Evolutionary conservation across 2,888 invertebrate species (phyloP).

Genomic region (Ceraclea dissimilis): DNA sequence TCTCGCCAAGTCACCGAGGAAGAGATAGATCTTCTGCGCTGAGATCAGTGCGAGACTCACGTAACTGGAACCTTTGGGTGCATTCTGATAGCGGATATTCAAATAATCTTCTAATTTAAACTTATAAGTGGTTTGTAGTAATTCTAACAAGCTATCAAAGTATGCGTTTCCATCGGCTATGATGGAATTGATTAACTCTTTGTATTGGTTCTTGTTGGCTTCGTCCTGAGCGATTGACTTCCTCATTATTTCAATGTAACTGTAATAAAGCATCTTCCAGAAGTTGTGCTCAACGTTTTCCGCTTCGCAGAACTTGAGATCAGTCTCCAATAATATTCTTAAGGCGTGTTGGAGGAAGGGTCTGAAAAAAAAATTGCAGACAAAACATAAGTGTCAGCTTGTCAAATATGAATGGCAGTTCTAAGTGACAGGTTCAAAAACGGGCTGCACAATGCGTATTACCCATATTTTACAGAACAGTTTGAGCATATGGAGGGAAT

Average conservation of each 20-base stretch:
- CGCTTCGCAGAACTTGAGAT: conserved; percentile 79
- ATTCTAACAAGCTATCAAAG: conserved; percentile 66
- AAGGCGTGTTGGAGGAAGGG: conserved; percentile 61
- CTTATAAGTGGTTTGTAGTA: conserved; percentile 67
- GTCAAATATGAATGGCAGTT: too few species aligned
- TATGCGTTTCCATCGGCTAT: conserved; percentile 75
- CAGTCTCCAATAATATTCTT: conserved; percentile 60
- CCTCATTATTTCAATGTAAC: conserved; percentile 75
- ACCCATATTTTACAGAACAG: too few species aligned
- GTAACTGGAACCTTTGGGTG: conserved; percentile 57
- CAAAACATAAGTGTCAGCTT: too few species aligned
- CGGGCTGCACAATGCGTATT: too few species aligned
- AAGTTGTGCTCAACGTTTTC: conserved; percentile 84
- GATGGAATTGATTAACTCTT: conserved; percentile 56
- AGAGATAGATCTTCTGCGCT: conserved; percentile 81
- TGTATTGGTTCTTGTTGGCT: conserved; percentile 56
- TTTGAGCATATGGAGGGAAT: too few species aligned
- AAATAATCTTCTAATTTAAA: conserved; percentile 61
- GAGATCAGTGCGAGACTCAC: conserved; percentile 73
- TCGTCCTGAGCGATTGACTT: conserved; percentile 57
- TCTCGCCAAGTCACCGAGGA: conserved; percentile 85
- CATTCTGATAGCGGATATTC: conserved; percentile 49
- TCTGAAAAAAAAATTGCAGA: conserved; percentile 34
- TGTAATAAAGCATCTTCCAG: conserved; percentile 87
- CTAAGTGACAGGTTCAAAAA: too few species aligned